These are phyloP conservation scores for Protaetia brevitarsis DNA, from an alignment of 1,140 invertebrate genomes.

Conservation along the genomic window DNA sequence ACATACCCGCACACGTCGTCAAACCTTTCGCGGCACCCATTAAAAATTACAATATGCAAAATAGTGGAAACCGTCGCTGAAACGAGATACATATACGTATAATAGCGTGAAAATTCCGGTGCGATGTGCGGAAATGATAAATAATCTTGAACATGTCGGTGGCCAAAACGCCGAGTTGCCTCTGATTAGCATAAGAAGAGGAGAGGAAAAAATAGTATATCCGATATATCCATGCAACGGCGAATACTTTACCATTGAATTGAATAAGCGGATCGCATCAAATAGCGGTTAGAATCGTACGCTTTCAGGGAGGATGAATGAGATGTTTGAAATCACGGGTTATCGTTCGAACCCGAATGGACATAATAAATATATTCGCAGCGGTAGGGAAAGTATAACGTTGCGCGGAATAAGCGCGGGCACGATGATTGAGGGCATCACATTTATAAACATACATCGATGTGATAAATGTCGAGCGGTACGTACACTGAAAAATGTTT, in stretches of 20 bases:
- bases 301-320: background rate
- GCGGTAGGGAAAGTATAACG: background rate
- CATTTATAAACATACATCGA: conserved; percentile 8
- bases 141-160: background rate
- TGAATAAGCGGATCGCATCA: background rate
- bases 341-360: background rate
- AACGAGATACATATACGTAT: background rate
- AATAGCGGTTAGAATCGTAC: background rate
- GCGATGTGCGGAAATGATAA: background rate
- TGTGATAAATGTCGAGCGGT: background rate
- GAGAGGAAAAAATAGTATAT: background rate
- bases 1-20: background rate
- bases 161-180: background rate
- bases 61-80: background rate
- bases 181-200: background rate
- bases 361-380: background rate
- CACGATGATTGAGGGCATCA: background rate
- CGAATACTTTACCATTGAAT: background rate
- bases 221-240: background rate
- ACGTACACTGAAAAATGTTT: background rate
- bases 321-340: background rate
- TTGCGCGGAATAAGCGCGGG: background rate
- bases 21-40: background rate
- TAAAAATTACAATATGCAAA: background rate
- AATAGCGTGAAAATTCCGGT: background rate